Conservation (phyloP, 2,888 invertebrate species). For the Parascotia fuliginaria region DNA sequence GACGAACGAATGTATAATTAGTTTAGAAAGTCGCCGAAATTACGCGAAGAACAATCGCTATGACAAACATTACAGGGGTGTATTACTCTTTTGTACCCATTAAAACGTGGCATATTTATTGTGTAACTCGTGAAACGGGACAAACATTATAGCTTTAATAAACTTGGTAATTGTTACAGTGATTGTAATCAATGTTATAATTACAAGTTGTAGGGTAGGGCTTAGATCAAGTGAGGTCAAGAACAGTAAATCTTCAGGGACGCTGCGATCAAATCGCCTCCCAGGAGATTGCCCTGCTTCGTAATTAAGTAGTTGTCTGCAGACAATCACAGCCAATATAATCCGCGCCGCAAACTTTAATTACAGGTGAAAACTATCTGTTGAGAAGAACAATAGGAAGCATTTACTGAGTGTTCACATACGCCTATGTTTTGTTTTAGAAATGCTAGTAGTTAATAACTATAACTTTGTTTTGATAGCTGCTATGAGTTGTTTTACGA, state of each 20-base stretch:
- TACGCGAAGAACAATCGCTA: slow-evolving; percentile 43
- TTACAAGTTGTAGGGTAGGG: slow-evolving; percentile 52
- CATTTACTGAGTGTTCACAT: slow-evolving; percentile 35
- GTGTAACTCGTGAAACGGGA: slow-evolving; percentile 28
- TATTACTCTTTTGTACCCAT: slow-evolving; percentile 41
- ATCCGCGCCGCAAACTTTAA: slow-evolving; percentile 70
- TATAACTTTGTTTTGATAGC: slow-evolving; percentile 46
- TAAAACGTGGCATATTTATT: slow-evolving; percentile 34
- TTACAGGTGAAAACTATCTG: slow-evolving; percentile 61
- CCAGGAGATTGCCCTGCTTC: slow-evolving; percentile 51
- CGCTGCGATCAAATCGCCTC: slow-evolving; percentile 57
- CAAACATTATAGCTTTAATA: slow-evolving; percentile 41
- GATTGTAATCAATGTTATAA: slow-evolving; percentile 50
- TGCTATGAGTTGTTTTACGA: slow-evolving; percentile 29
- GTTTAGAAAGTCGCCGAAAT: slow-evolving; percentile 50
- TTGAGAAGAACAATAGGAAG: slow-evolving; percentile 47
- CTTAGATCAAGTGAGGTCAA: slow-evolving; percentile 69
- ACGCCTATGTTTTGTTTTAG: slow-evolving; percentile 42
- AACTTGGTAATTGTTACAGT: slow-evolving; percentile 39
- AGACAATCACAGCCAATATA: slow-evolving; percentile 71
- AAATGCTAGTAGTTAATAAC: slow-evolving; percentile 43
- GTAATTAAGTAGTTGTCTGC: slow-evolving; percentile 74
- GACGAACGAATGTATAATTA: slow-evolving; percentile 58
- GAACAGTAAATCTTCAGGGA: slow-evolving; percentile 68
- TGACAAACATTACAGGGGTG: slow-evolving; percentile 44